Percentiles rank a stretch among this genome's conserved stretches.
phyloP scores from a whole-genome alignment of 2,888 invertebrate genomes.

The Cerceris ruficornis region DNA sequence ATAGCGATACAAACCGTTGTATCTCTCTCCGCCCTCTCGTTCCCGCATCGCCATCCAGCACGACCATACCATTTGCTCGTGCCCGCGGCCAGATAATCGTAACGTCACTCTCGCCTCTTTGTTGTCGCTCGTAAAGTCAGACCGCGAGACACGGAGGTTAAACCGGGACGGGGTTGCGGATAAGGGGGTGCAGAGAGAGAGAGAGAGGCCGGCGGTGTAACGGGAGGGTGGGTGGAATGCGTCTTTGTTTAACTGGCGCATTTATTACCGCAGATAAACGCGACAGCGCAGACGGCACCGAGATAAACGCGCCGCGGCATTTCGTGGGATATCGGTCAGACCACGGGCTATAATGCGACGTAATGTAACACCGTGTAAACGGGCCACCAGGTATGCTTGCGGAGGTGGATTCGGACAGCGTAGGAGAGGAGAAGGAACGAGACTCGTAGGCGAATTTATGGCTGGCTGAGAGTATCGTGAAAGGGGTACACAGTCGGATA shows the following conservation, averaged over 20 bases:
- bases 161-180: slow-evolving; percentile 29
- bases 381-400: slow-evolving; percentile 32
- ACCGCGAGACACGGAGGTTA: slow-evolving; percentile 19
- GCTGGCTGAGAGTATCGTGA: slow-evolving; percentile 21
- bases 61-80: slow-evolving; percentile 14
- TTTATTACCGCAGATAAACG: slow-evolving; percentile 76
- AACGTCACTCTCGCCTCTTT: slow-evolving; percentile 60
- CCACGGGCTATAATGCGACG: slow-evolving; percentile 22
- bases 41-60: not conserved
- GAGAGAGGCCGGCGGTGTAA: not conserved
- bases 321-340: slow-evolving; percentile 25
- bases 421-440: slow-evolving; percentile 27
- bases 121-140: slow-evolving; percentile 61
- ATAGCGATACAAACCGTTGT: not conserved
- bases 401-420: not conserved
- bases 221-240: slow-evolving; percentile 8
- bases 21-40: not conserved
- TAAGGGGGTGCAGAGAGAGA: slow-evolving; percentile 19
- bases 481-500: slow-evolving; percentile 41
- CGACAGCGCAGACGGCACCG: slow-evolving; percentile 51
- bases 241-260: slow-evolving; percentile 70
- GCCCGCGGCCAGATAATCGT: slow-evolving; percentile 60
- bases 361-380: slow-evolving; percentile 35
- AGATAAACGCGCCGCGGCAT: slow-evolving; percentile 61
- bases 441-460: slow-evolving; percentile 45